A percentile compares a stretch with the other conserved stretches of the same genome.
Conservation (phyloP, 2,113 vertebrate genomes). For the Vulpes ferrilata region DNA sequence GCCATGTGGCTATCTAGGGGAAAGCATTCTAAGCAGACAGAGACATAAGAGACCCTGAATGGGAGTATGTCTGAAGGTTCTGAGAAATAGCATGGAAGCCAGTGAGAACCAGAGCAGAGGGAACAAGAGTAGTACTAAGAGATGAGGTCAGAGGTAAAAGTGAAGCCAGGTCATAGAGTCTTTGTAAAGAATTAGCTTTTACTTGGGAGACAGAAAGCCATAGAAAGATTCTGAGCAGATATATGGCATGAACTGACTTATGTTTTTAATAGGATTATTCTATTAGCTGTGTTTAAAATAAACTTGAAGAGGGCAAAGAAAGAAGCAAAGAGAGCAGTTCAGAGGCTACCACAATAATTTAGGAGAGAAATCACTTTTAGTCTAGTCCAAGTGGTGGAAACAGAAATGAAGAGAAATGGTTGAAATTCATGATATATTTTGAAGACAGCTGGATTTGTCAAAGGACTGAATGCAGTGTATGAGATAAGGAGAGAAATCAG, state of each 20-base stretch:
- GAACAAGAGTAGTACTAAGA: not conserved
- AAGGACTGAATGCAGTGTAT: not conserved
- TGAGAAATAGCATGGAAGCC: not conserved
- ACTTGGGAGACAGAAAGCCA: not conserved
- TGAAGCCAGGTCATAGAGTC: not conserved
- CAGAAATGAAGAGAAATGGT: not conserved
- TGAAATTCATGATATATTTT: not conserved
- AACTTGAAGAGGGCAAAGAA: not conserved
- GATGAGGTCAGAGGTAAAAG: not conserved
- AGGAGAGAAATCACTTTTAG: conserved; percentile 13
- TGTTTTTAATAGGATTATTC: not conserved
- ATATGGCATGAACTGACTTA: not conserved
- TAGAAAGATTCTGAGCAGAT: not conserved
- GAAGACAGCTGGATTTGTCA: not conserved
- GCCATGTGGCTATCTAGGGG: not conserved
- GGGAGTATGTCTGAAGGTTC: not conserved
- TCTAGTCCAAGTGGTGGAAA: not conserved
- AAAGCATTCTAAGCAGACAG: not conserved
- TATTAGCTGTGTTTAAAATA: not conserved
- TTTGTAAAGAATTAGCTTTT: not conserved
- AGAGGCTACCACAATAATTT: not conserved
- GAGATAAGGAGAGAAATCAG: conserved; percentile 16
- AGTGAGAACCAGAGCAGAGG: not conserved
- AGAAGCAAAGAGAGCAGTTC: not conserved
- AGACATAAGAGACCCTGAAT: not conserved